A percentile compares a stretch with the other conserved stretches of the same genome.
phyloP scores from a whole-genome alignment of 2,888 invertebrate species.

The Drosophila colorata region DNA sequence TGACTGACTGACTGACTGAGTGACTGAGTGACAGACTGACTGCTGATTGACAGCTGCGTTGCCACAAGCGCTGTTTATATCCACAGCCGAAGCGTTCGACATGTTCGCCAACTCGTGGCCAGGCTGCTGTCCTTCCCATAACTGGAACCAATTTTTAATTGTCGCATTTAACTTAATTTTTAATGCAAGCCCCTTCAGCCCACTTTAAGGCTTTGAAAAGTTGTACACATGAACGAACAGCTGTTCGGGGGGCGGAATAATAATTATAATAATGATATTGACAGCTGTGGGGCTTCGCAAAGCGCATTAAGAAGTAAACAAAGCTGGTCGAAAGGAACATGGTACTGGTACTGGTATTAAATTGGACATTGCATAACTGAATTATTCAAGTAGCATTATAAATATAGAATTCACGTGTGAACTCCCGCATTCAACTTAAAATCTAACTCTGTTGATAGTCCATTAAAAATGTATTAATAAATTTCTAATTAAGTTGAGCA shows the following conservation, averaged over 20 bases:
- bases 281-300: conserved; percentile 47
- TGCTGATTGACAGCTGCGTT: conserved; percentile 41
- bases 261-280: conserved; percentile 17
- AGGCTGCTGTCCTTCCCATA: conserved; percentile 37
- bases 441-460: neutral
- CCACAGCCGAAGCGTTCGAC: conserved; percentile 3
- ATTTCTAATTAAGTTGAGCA: neutral
- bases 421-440: conserved; percentile 8
- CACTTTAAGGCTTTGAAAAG: conserved; percentile 17
- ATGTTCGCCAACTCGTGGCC: conserved; percentile 18
- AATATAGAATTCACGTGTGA: conserved; percentile 26
- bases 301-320: conserved; percentile 7
- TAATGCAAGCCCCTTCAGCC: conserved; percentile 45
- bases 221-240: conserved; percentile 46
- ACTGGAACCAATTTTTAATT: conserved; percentile 51
- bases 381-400: conserved; percentile 22
- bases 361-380: conserved; percentile 25
- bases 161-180: conserved; percentile 65
- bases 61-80: conserved; percentile 10
- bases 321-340: neutral
- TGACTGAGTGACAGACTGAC: conserved; percentile 24
- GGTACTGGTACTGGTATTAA: neutral
- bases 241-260: conserved; percentile 34
- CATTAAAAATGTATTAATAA: neutral
- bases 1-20: conserved; percentile 35